Evolutionary conservation across 2,113 vertebrate genomes (phyloP).

Genomic region (Casuarius casuarius): DNA sequence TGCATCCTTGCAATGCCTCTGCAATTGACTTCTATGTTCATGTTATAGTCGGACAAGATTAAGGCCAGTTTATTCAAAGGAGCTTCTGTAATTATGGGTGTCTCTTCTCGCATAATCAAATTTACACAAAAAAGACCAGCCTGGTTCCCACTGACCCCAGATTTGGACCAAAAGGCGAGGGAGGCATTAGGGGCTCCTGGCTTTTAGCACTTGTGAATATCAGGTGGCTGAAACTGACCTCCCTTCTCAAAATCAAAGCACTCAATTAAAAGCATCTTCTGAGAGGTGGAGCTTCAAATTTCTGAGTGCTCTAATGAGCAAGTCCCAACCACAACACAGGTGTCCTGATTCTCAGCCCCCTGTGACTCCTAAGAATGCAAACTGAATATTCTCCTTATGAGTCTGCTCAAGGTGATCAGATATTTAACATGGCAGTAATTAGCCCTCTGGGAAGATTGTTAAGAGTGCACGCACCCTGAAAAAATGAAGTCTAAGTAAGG

Average conservation of each 20-base stretch:
- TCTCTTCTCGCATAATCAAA: neutral
- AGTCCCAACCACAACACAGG: neutral
- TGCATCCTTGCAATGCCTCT: neutral
- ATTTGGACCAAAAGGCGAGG: neutral
- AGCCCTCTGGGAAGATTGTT: neutral
- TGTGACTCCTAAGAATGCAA: neutral
- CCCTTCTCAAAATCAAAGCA: neutral
- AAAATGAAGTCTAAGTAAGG: neutral
- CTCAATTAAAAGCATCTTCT: neutral
- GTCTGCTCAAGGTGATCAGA: neutral
- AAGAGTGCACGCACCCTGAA: neutral
- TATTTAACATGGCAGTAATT: neutral
- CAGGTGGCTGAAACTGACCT: neutral
- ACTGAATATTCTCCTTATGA: neutral
- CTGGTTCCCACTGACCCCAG: neutral
- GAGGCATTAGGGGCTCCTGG: neutral
- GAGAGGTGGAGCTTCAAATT: neutral
- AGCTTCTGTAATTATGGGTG: neutral
- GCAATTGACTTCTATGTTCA: neutral
- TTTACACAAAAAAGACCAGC: neutral
- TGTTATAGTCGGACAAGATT: neutral
- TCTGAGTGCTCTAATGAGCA: neutral
- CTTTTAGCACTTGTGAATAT: neutral
- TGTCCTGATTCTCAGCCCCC: neutral
- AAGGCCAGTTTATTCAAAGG: neutral